A percentile compares a stretch with the other conserved stretches of the same genome.
Conservation (phyloP, 2,113 vertebrate species). For the Hippocampus mohnikei region DNA sequence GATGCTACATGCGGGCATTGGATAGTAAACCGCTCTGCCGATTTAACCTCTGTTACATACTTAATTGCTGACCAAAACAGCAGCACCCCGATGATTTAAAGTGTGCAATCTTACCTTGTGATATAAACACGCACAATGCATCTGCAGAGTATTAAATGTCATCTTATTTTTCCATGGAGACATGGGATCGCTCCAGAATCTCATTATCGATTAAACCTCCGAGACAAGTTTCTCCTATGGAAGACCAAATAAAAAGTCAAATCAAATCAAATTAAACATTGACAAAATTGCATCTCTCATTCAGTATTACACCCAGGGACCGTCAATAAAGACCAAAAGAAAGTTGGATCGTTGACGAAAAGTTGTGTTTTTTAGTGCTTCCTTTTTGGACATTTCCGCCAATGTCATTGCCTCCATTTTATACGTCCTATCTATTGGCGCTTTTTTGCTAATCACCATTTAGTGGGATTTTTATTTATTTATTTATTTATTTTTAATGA, state of each 20-base stretch:
- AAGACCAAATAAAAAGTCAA: too few relatives aligned
- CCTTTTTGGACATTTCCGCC: conserved; percentile 26
- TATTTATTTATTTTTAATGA: neutral
- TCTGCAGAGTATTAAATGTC: too few relatives aligned
- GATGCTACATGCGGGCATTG: too few relatives aligned
- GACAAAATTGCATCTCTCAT: neutral
- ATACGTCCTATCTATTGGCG: conserved; percentile 28
- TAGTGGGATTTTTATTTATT: conserved; percentile 48
- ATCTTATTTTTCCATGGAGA: too few relatives aligned
- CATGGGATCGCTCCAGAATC: neutral
- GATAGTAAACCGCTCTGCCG: too few relatives aligned
- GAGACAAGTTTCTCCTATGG: too few relatives aligned
- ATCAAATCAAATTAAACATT: too few relatives aligned
- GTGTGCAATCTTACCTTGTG: too few relatives aligned
- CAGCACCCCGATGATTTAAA: too few relatives aligned
- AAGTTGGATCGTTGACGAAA: neutral
- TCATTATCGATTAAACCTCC: neutral
- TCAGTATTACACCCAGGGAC: neutral
- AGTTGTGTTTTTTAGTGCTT: conserved; percentile 15
- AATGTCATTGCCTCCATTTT: conserved; percentile 15
- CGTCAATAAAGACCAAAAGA: neutral
- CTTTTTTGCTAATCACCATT: conserved; percentile 35
- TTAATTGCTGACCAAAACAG: too few relatives aligned
- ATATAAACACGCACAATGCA: too few relatives aligned
- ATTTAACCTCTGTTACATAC: too few relatives aligned